Percentiles rank a stretch among this genome's conserved stretches.
phyloP scores from a whole-genome alignment of 2,888 invertebrate species.

The Furcula furcula region DNA sequence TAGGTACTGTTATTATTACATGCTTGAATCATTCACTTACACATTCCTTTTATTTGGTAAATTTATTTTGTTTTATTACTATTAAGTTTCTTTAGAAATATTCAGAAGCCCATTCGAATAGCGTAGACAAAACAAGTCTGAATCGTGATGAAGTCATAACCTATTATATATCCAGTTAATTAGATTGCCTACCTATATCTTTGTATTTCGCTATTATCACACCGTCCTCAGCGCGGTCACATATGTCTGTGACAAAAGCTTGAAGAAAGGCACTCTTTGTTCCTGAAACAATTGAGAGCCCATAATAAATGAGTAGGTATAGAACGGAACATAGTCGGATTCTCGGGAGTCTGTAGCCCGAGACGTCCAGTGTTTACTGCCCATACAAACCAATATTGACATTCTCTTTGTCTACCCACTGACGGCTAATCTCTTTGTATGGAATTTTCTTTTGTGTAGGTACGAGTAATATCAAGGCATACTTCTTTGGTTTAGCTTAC shows the following conservation, averaged over 20 bases:
- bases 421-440: slow-evolving; percentile 69
- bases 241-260: slow-evolving; percentile 11
- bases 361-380: slow-evolving; percentile 60
- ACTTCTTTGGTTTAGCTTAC: slow-evolving; percentile 28
- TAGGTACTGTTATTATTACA: slow-evolving; percentile 45
- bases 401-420: slow-evolving; percentile 68
- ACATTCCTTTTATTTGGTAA: no score
- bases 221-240: background rate
- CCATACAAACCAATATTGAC: slow-evolving; percentile 74
- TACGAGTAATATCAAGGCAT: slow-evolving; percentile 34
- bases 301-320: slow-evolving; percentile 36
- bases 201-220: background rate
- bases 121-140: no score
- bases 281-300: slow-evolving; percentile 52
- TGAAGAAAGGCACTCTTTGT: slow-evolving; percentile 47
- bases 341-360: slow-evolving; percentile 58
- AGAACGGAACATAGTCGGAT: slow-evolving; percentile 50
- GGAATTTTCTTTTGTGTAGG: slow-evolving; percentile 61
- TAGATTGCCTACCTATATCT: no score
- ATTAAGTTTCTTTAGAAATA: no score
- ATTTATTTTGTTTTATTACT: no score
- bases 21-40: slow-evolving; percentile 36
- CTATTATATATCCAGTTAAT: no score
- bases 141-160: no score
- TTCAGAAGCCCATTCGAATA: no score